Evolutionary conservation across 2,113 vertebrate species (phyloP).

Genomic region (Chrysemys picta): DNA sequence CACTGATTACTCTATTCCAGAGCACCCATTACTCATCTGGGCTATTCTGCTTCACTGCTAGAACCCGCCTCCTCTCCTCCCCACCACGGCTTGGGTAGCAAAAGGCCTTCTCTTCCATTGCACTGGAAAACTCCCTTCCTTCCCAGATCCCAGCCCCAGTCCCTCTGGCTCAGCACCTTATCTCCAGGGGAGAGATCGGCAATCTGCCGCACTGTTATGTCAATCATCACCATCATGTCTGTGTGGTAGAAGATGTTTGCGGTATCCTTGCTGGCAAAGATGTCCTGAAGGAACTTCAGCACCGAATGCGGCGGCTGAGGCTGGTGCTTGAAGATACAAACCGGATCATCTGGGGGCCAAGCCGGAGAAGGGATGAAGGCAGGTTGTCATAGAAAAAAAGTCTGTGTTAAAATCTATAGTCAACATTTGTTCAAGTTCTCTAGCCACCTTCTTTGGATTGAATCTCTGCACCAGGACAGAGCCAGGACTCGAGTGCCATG

Average conservation of each 20-base stretch:
- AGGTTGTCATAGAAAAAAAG: neutral
- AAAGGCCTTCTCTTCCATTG: neutral
- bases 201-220: constrained; percentile 95
- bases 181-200: constrained; percentile 97
- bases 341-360: constrained; percentile 88
- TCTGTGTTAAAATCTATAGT: neutral
- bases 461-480: neutral
- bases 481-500: neutral
- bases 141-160: neutral
- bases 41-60: neutral
- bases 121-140: neutral
- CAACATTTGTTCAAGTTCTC: neutral
- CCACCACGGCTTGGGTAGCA: neutral
- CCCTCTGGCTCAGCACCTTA: constrained; percentile 81
- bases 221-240: constrained; percentile 99
- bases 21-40: neutral
- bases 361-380: neutral
- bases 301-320: constrained; percentile 92
- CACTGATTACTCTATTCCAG: neutral
- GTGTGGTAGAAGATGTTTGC: constrained; percentile 95
- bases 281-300: constrained; percentile 97
- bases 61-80: neutral
- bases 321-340: constrained; percentile 93
- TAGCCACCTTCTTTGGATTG: neutral
- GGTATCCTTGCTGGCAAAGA: constrained; percentile 87